A percentile compares a stretch with the other conserved stretches of the same genome.
Conservation (phyloP, 2,888 invertebrate genomes). For the Brachyopa scutellaris region DNA sequence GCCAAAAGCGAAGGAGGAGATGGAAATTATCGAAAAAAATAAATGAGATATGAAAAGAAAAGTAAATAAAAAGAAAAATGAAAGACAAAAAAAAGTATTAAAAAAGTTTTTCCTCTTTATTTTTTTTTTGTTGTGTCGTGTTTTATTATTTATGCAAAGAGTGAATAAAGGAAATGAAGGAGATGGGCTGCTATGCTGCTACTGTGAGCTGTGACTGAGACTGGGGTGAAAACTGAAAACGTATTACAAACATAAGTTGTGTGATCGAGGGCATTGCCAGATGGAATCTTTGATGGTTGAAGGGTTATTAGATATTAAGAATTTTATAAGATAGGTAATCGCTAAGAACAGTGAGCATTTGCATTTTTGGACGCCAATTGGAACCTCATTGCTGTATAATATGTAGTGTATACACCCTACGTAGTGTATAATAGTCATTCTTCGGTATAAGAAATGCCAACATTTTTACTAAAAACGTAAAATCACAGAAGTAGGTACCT, state of each 20-base stretch:
- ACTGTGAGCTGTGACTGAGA: not conserved
- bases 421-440: no score
- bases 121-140: conserved; percentile 2
- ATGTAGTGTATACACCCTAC: no score
- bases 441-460: no score
- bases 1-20: not conserved
- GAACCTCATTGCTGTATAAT: no score
- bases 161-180: conserved; percentile 9
- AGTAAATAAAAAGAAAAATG: conserved; percentile 53
- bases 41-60: conserved; percentile 49
- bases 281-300: not conserved
- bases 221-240: conserved; percentile 29
- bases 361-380: no score
- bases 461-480: no score
- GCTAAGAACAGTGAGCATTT: no score
- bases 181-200: not conserved
- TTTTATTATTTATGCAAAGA: conserved; percentile 11
- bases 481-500: no score
- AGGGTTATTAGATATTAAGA: not conserved
- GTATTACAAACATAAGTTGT: conserved; percentile 43
- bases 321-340: not conserved
- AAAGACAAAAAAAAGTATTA: conserved; percentile 64
- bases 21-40: conserved; percentile 35
- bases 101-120: conserved; percentile 36
- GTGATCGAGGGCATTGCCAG: conserved; percentile 53